These are phyloP conservation scores for Sinocyclocheilus maitianheensis DNA, from an alignment of 2,113 vertebrate genomes.

Conservation along the genomic window DNA sequence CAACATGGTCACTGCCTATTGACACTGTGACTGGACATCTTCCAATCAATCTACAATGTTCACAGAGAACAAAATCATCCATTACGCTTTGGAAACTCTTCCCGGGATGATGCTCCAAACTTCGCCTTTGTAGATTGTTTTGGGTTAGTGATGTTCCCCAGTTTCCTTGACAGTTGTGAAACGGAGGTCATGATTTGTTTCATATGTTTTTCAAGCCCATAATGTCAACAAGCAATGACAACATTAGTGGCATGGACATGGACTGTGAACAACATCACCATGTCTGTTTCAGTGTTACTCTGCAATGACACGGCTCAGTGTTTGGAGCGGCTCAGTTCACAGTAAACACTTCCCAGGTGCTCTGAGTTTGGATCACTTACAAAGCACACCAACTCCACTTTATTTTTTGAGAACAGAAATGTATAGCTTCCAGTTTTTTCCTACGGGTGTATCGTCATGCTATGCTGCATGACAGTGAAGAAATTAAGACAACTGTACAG, in stretches of 20 bases:
- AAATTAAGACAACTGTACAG: neutral
- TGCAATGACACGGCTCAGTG: neutral
- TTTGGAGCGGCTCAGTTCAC: neutral
- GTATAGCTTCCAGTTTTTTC: neutral
- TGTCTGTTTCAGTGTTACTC: neutral
- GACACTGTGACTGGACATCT: neutral
- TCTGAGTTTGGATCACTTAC: neutral
- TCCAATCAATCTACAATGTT: neutral
- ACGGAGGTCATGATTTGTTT: neutral
- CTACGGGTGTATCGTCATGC: neutral
- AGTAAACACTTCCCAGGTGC: neutral
- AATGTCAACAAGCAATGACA: no score
- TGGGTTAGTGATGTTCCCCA: neutral
- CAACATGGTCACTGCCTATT: neutral
- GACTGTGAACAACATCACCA: neutral
- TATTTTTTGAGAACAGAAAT: no score
- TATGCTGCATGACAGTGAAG: neutral
- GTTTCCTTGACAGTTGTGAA: neutral
- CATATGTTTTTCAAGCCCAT: no score
- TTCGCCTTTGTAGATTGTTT: neutral
- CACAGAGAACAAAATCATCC: neutral
- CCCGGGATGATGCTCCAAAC: neutral
- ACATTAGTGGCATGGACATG: neutral
- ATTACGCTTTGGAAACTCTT: neutral
- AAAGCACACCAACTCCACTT: neutral